phyloP scores from a whole-genome alignment of 2,888 invertebrate species.

The Anthrax anthrax region DNA sequence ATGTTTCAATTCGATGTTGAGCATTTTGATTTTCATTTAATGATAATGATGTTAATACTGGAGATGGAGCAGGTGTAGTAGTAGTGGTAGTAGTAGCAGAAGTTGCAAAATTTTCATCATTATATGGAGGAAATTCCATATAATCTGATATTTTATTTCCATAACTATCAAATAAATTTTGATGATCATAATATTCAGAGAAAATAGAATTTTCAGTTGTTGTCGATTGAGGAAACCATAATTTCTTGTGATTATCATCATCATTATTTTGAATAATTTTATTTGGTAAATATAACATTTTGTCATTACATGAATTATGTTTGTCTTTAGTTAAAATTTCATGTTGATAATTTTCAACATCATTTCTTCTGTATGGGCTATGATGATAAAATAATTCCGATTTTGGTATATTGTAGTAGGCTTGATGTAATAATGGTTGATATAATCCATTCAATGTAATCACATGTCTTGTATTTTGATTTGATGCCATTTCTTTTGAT shows the following conservation, averaged over 20 bases:
- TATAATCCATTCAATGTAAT: conserved; percentile 20
- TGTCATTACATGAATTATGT: not conserved
- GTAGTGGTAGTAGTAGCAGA: conserved; percentile 13
- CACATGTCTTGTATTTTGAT: conserved; percentile 28
- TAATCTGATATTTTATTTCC: conserved; percentile 19
- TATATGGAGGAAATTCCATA: conserved; percentile 7
- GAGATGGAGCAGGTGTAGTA: conserved; percentile 14
- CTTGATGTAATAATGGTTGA: conserved; percentile 26
- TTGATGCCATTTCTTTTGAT: conserved; percentile 33
- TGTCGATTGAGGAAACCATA: not conserved
- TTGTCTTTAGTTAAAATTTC: conserved; percentile 1
- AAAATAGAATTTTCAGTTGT: not conserved
- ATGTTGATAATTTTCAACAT: conserved; percentile 13
- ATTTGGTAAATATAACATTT: not conserved
- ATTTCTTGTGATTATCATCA: not conserved
- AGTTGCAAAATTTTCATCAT: conserved; percentile 7
- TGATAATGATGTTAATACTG: no score
- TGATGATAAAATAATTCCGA: not conserved
- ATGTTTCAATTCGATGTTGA: conserved; percentile 14
- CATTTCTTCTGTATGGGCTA: conserved; percentile 5
- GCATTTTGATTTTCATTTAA: not conserved
- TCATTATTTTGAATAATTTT: not conserved
- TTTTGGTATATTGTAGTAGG: conserved; percentile 14
- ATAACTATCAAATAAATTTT: conserved; percentile 23
- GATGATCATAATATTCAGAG: not conserved